Evolutionary conservation across 1,140 invertebrate species (phyloP).

Genomic region (Drosophila nigromelanica): DNA sequence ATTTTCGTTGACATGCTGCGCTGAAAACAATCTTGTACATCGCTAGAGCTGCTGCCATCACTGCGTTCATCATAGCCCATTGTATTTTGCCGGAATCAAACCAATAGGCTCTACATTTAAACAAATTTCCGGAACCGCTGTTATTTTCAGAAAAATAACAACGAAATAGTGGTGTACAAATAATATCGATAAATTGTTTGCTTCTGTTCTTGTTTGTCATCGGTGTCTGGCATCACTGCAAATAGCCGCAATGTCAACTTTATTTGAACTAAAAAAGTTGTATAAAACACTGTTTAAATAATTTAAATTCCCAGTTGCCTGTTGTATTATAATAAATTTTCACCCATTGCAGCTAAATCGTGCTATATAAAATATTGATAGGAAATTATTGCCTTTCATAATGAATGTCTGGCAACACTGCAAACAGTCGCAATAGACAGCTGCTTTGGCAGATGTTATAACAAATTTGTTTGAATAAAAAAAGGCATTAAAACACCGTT

Average conservation of each 20-base stretch:
- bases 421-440: conserved; percentile 19
- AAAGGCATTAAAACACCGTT: neutral
- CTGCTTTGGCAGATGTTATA: conserved; percentile 62
- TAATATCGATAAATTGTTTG: neutral
- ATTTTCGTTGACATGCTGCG: conserved; percentile 42
- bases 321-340: too few species aligned
- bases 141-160: neutral
- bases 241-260: conserved; percentile 20
- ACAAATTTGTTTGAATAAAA: conserved; percentile 42
- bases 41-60: conserved; percentile 70
- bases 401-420: conserved; percentile 25
- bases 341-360: neutral
- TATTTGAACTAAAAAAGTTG: conserved; percentile 20
- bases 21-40: conserved; percentile 51
- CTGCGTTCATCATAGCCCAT: conserved; percentile 72
- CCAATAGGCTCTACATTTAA: conserved; percentile 29
- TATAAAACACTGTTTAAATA: neutral
- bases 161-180: neutral
- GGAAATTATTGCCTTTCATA: neutral
- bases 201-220: neutral
- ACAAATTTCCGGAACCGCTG: conserved; percentile 1
- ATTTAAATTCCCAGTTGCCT: conserved; percentile 31
- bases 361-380: neutral
- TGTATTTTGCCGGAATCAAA: conserved; percentile 4
- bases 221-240: neutral